Evolutionary conservation across 1,140 invertebrate genomes (phyloP), one percentile per base, ranked within the genome.

Genomic region (Teleogryllus occipitalis): DNA sequence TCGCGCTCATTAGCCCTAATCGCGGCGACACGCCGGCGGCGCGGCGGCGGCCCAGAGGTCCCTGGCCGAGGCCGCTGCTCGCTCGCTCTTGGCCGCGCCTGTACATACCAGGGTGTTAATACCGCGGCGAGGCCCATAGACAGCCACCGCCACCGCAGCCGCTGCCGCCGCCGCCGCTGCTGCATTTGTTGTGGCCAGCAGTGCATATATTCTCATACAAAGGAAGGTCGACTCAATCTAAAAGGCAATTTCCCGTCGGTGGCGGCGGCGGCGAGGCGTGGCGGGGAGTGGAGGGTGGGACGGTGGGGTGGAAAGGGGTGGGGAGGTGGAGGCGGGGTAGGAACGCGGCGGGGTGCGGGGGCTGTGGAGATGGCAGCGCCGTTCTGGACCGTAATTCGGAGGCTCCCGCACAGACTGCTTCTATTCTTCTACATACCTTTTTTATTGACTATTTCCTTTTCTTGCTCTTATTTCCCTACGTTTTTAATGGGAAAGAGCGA

Each of bases 211-310:
- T 65, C 54, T 65, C 10, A 18, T 65, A 65, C 54, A 65, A 65
- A 65, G 54, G 54, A 65, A 65, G 54, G 54, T 65, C 54, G 54
- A 65, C 54, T 65, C 54, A 65, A 65, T 65, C 54, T 65, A 65
- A 65, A 65, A 65, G 54, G 54, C 54, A 65, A 65, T 65, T 65
- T 65, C 54, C 54, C 54, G 54, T 65, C 54, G 18, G 54, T 7
- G 27, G 27, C 27, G 27, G 27, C 7, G 10, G 54, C 54, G 54
- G 54, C 7, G 54, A 39, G 27, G 27, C 27, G 27, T 39, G 27
- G 27, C 27, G 27, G 27, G 5, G 27, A 39, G 27, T 39, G 27
- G n/a, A 2, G 27, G 27, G 27, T 39, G 27, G 27, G 1, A 39
- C 1, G 27, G 27, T 39, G 27, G n/a, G n/a, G 27, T 39, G 27